phyloP scores from a whole-genome alignment of 2,797 vertebrate genomes.

The Neosalanx taihuensis region DNA sequence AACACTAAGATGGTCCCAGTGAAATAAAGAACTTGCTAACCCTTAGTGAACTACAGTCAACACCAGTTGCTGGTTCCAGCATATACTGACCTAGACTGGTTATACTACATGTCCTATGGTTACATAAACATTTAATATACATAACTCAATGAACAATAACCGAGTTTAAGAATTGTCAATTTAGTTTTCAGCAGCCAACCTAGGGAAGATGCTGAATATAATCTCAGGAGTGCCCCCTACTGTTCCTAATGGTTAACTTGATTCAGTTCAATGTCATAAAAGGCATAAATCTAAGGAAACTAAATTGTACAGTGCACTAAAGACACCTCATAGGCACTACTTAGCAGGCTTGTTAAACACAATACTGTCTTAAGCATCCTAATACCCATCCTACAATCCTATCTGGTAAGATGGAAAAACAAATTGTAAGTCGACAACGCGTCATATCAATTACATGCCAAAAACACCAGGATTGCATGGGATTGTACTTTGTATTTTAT shows the following conservation, averaged over 20 bases:
- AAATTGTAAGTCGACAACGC: too few relatives aligned
- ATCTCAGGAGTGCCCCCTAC: constrained; percentile 46
- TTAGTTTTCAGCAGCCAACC: constrained; percentile 11
- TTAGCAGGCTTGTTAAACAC: too few relatives aligned
- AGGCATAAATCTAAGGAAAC: too few relatives aligned
- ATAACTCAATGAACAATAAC: constrained; percentile 8
- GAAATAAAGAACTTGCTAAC: neutral
- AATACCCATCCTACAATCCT: too few relatives aligned
- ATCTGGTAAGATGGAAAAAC: too few relatives aligned
- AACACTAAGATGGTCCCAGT: neutral
- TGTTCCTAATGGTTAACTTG: constrained; percentile 25
- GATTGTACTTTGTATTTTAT: too few relatives aligned
- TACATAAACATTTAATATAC: constrained; percentile 2
- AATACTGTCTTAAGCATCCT: too few relatives aligned
- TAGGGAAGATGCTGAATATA: neutral
- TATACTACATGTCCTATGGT: neutral
- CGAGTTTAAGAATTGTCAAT: neutral
- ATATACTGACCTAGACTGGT: neutral
- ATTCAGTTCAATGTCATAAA: too few relatives aligned
- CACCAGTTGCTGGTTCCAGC: neutral
- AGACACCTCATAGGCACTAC: too few relatives aligned
- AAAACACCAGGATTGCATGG: too few relatives aligned
- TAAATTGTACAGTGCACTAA: too few relatives aligned
- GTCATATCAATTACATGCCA: too few relatives aligned
- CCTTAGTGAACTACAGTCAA: neutral